Evolutionary conservation across 2,113 vertebrate genomes (phyloP), one percentile per base, ranked within the genome.

Genomic region (Leucopternis melanops): DNA sequence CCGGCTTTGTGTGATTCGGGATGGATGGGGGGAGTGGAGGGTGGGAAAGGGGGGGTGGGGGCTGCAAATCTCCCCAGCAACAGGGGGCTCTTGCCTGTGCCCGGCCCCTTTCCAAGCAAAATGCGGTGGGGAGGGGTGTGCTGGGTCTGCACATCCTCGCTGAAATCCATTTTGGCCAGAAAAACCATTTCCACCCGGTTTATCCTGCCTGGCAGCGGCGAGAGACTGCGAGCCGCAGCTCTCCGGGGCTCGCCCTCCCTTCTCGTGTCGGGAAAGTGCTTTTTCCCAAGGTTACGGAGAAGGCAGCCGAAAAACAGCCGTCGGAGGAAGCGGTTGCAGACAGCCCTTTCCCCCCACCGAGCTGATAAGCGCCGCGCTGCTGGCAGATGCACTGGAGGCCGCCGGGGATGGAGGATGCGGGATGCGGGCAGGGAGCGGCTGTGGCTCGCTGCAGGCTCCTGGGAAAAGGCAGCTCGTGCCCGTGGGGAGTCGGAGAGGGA

Each of bases 11-110:
- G 90, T 81, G 31, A 10, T 44, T 86, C 5, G 26, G n/a, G 12
- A 15, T 38, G 62, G 49, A 32, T 65, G 16, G 44, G 19, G 72
- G 65, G 58, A 42, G 62, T 22, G n/a, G 45, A 32, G 8, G 36
- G 54, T 34, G 61, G 16, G n/a, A 74, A 57, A 36, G 44, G 20
- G 45, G 16, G 44, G 38, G 38, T 38, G 19, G 72, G 69, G 58
- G 38, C 21, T 29, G 21, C 63, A 87, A 94, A 94, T 96, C 92
- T 93, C 95, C 95, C 92, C 94, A 95, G 96, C 94, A 96, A 95
- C 96, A 94, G 94, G 93, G 90, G 92, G 59, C 62, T 87, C 73
- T 61, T 82, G 34, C 86, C 91, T 92, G 57, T 25, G 74, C 72
- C 88, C 78, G 31, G 96, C 85, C 88, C 85, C 57, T 85, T 87